phyloP scores from a whole-genome alignment of 2,797 vertebrate genomes.

The Dicrostonyx torquatus region DNA sequence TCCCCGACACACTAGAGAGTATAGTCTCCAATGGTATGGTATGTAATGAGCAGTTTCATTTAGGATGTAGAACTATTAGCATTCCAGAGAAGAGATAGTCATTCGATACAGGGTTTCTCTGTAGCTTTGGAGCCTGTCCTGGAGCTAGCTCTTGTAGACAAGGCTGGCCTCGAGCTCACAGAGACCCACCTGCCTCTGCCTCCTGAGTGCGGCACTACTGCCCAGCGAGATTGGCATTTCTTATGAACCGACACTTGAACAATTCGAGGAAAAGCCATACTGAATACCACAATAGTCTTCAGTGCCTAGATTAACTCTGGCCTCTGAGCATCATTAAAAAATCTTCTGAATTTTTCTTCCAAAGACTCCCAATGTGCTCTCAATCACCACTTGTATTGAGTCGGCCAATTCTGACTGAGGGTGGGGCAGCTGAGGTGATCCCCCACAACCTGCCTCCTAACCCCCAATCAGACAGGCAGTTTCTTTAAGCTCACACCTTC shows the following conservation, averaged over 20 bases:
- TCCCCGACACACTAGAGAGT: constrained; percentile 27
- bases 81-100: constrained; percentile 16
- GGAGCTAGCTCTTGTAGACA: no score
- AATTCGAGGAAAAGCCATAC: constrained; percentile 70
- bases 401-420: neutral
- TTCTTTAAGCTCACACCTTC: neutral
- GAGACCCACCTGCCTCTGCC: no score
- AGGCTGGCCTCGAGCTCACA: no score
- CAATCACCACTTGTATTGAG: constrained; percentile 22
- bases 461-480: neutral
- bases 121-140: no score
- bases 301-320: constrained; percentile 54
- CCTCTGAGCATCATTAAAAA: neutral
- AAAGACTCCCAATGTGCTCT: neutral
- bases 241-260: constrained; percentile 56
- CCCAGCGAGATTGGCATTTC: neutral
- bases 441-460: fast-evolving
- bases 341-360: constrained; percentile 54
- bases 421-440: neutral
- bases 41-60: constrained; percentile 49
- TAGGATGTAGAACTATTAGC: constrained; percentile 39
- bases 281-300: constrained; percentile 42
- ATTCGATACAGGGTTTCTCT: neutral
- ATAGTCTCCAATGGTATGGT: constrained; percentile 45
- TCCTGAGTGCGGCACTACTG: no score